Conservation (phyloP, 92 coral and sea anemone genomes). For the Virgularia gustaviana region DNA sequence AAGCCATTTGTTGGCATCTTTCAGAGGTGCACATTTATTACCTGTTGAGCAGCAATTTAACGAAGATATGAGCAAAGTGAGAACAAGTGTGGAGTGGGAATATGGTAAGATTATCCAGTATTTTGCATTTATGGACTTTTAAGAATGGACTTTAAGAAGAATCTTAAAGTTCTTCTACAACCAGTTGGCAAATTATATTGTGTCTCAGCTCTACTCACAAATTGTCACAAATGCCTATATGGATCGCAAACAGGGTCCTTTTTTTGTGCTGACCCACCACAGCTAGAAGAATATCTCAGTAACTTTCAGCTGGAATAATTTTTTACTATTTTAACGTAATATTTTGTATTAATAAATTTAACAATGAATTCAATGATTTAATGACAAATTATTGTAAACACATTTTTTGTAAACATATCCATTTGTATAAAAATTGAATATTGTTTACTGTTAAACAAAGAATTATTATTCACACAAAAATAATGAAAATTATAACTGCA, state of each 20-base stretch:
- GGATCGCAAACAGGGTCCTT: constrained; percentile 41
- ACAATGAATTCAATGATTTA: neutral
- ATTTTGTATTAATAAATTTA: neutral
- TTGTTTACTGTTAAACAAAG: too few species aligned
- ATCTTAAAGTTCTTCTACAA: constrained; percentile 36
- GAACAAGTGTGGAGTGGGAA: constrained; percentile 39
- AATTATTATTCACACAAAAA: too few species aligned
- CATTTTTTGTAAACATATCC: too few species aligned
- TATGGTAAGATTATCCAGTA: constrained; percentile 32
- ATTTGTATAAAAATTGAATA: too few species aligned
- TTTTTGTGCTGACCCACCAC: constrained; percentile 24
- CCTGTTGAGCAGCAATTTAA: constrained; percentile 25
- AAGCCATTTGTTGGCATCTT: neutral
- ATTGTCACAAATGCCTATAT: constrained; percentile 42
- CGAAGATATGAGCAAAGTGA: constrained; percentile 31
- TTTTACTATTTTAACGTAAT: neutral
- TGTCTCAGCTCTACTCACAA: constrained; percentile 30
- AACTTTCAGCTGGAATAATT: constrained; percentile 10
- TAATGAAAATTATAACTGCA: neutral
- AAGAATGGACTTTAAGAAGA: constrained; percentile 28
- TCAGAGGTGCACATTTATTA: constrained; percentile 33
- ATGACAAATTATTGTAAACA: too few species aligned
- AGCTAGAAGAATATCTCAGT: constrained; percentile 28
- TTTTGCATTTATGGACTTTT: constrained; percentile 20
- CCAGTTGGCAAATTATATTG: constrained; percentile 42